Percentiles rank a stretch among this genome's conserved stretches.
Evolutionary conservation across 2,113 vertebrate species (phyloP).

Genomic region (Cepphus grylle): DNA sequence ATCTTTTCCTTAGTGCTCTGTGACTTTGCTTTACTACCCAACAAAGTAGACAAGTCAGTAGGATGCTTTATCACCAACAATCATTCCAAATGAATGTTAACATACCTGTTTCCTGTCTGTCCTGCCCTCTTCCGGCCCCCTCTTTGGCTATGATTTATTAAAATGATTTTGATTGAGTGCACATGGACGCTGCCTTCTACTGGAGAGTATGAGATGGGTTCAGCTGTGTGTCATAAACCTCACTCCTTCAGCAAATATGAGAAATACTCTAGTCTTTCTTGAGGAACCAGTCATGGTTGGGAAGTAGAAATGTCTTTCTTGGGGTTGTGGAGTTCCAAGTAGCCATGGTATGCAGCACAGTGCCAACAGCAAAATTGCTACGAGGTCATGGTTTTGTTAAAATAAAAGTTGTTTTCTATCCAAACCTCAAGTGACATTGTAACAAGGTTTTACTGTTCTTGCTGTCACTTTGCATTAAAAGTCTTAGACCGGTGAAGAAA

Average conservation of each 20-base stretch:
- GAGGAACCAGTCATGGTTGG: background rate
- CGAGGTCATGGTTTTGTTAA: background rate
- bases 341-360: background rate
- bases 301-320: background rate
- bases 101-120: background rate
- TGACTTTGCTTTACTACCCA: background rate
- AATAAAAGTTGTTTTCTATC: slow-evolving; percentile 38
- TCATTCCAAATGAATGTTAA: background rate
- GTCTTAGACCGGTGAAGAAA: background rate
- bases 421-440: slow-evolving; percentile 44
- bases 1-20: background rate
- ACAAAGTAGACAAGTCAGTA: background rate
- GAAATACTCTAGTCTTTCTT: background rate
- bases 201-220: background rate
- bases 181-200: background rate
- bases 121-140: background rate
- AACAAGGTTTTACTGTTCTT: slow-evolving; percentile 44
- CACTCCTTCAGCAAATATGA: background rate
- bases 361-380: background rate
- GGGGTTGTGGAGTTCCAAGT: background rate
- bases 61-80: background rate
- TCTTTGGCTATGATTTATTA: background rate
- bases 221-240: background rate
- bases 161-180: background rate
- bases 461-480: slow-evolving; percentile 35